Evolutionary conservation across 2,888 invertebrate genomes (phyloP).

Genomic region (Athalia rosae): DNA sequence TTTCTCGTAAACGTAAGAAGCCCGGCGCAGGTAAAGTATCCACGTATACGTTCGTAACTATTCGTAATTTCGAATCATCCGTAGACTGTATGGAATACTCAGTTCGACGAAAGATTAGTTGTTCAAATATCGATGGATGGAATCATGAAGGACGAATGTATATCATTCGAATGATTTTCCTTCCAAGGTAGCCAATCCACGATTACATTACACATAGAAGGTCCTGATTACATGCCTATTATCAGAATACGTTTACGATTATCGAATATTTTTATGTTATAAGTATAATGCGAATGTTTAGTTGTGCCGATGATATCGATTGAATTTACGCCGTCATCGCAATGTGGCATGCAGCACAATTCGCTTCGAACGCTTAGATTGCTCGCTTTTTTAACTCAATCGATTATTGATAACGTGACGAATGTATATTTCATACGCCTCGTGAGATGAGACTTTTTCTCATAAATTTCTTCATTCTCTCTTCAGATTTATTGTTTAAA

Average conservation of each 20-base stretch:
- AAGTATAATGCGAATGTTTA: slow-evolving; percentile 37
- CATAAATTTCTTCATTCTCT: too few relatives aligned
- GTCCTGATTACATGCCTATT: not conserved
- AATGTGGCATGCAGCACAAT: slow-evolving; percentile 35
- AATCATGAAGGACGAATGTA: too few relatives aligned
- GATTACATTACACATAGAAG: not conserved
- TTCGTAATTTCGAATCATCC: not conserved
- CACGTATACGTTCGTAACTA: slow-evolving; percentile 6
- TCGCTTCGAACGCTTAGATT: slow-evolving; percentile 40
- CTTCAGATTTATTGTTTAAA: too few relatives aligned
- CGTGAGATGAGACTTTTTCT: too few relatives aligned
- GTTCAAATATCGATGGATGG: too few relatives aligned
- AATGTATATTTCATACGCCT: not conserved
- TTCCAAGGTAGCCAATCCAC: too few relatives aligned
- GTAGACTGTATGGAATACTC: too few relatives aligned
- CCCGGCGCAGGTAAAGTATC: slow-evolving; percentile 78
- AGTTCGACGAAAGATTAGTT: too few relatives aligned
- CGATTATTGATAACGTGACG: slow-evolving; percentile 47
- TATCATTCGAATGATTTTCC: too few relatives aligned
- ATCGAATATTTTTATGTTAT: not conserved
- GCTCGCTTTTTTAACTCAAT: slow-evolving; percentile 40
- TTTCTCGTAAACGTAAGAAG: slow-evolving; percentile 84
- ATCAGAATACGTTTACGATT: not conserved
- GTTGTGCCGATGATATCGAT: slow-evolving; percentile 31
- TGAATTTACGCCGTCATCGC: slow-evolving; percentile 32